Base-by-base conservation (phyloP, 2,797 vertebrate genomes). In the Etheostoma perlongum region DNA sequence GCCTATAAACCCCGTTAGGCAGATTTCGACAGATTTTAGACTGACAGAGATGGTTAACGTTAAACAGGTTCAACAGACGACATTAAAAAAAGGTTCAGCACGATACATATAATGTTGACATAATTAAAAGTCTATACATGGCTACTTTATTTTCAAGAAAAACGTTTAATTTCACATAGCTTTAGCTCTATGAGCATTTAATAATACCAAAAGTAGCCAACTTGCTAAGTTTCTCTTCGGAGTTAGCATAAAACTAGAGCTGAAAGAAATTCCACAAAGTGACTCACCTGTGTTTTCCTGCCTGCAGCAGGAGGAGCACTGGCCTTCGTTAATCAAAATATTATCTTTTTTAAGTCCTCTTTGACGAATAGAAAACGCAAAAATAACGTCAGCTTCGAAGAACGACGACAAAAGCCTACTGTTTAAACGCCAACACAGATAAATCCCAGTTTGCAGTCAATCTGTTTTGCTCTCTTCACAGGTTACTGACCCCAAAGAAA, bases 401-500 rank as follows among this genome's bases (percentile, higher is more conserved):
- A 48, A 11, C 46, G 2, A 1, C 25, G 36, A 47, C 11, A 57
- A 53, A 1, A 27, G 12, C 4, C 36, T 36, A 40, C 36, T 2
- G 9, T 47, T 54, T 14, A 30, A 61, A 77, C 46, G 18, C 42
- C 66, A 59, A 27, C 21, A 5, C 14, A 15, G 74, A 72, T 76
- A 75, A 84, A 88, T 88, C 70, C 71, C 40, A 67, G 49, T 68
- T 79, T 81, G 57, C 61, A 66, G 59, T 86, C 74, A 85, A 82
- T 88, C 81, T 72, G 25, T 68, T 33, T 67, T 70, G 53, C 66
- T 79, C 67, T 81, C 57, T 79, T 74, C 85, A 63, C 92, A 92
- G 92, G 92, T 93, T 91, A 89, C 87, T 92, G 92, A 91, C 91
- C 91, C 77, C 89, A 52, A 10, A 68, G 33, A 61, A 52, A 64